phyloP scores from a whole-genome alignment of 2,113 vertebrate genomes.

The Salvelinus fontinalis region DNA sequence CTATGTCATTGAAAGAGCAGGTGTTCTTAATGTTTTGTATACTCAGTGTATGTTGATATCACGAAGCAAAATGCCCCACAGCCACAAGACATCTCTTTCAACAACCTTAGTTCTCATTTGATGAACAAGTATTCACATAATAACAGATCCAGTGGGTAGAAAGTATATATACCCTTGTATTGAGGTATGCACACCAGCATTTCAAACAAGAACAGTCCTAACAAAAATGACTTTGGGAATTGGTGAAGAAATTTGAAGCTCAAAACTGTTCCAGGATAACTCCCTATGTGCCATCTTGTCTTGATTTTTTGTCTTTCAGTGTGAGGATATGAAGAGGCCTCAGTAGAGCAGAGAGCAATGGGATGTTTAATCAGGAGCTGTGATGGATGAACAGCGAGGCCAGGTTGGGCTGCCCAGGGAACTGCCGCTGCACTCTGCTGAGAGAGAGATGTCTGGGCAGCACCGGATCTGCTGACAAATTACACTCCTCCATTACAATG shows the following conservation, averaged over 20 bases:
- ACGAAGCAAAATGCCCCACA: too few relatives aligned
- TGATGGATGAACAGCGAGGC: conserved; percentile 75
- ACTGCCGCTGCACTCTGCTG: not conserved
- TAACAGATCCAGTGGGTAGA: too few relatives aligned
- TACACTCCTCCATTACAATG: conserved; percentile 80
- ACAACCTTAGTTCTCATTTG: too few relatives aligned
- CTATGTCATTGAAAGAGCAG: too few relatives aligned
- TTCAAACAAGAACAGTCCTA: not conserved
- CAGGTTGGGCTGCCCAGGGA: not conserved
- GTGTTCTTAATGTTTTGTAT: too few relatives aligned
- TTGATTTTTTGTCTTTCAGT: conserved; percentile 59
- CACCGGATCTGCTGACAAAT: conserved; percentile 68
- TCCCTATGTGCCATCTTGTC: conserved; percentile 42
- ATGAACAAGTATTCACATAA: too few relatives aligned
- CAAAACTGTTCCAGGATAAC: not conserved
- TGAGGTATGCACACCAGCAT: too few relatives aligned
- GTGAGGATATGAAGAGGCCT: conserved; percentile 60
- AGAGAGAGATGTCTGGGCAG: conserved; percentile 3
- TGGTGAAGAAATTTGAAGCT: not conserved
- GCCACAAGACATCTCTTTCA: too few relatives aligned
- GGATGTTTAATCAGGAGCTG: conserved; percentile 74
- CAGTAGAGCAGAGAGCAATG: conserved; percentile 56
- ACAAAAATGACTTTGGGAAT: not conserved
- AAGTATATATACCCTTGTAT: too few relatives aligned
- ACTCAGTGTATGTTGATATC: too few relatives aligned